These are phyloP conservation scores for Dreissena polymorpha DNA, from an alignment of 1,140 invertebrate genomes.

Conservation along the genomic window DNA sequence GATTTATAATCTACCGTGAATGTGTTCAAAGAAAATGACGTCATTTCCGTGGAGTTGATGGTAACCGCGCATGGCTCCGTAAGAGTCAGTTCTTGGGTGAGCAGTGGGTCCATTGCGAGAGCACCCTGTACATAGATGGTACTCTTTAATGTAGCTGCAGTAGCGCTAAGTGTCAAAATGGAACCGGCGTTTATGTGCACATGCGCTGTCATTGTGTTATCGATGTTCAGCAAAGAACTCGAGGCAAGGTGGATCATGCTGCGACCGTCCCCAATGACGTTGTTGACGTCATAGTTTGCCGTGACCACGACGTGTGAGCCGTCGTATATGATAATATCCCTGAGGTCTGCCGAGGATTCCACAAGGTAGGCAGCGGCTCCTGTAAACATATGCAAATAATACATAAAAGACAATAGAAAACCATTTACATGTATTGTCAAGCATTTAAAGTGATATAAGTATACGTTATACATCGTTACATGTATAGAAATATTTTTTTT, in stretches of 20 bases:
- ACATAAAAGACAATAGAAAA: background rate
- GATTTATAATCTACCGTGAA: background rate
- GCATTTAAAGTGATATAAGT: background rate
- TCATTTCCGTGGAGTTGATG: slow-evolving; percentile 26
- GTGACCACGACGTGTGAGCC: slow-evolving; percentile 59
- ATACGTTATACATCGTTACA: background rate
- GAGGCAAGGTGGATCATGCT: slow-evolving; percentile 54
- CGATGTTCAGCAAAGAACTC: slow-evolving; percentile 40
- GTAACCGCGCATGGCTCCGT: slow-evolving; percentile 16
- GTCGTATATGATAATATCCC: slow-evolving; percentile 57
- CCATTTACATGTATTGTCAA: background rate
- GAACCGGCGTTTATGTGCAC: slow-evolving; percentile 46
- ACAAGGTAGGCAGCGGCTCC: slow-evolving; percentile 62
- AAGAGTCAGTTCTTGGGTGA: slow-evolving; percentile 41
- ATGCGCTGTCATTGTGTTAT: slow-evolving; percentile 46
- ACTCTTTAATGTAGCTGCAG: slow-evolving; percentile 42
- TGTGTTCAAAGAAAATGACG: background rate
- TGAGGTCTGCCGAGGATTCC: slow-evolving; percentile 44
- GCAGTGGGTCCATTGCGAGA: slow-evolving; percentile 48
- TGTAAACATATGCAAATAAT: slow-evolving; percentile 19
- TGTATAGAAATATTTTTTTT: background rate
- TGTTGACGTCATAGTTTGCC: slow-evolving; percentile 36
- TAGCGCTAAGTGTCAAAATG: slow-evolving; percentile 33
- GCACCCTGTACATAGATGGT: slow-evolving; percentile 42
- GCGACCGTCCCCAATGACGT: slow-evolving; percentile 51